phyloP scores from a whole-genome alignment of 1,140 invertebrate species.

The Drosophila repletoides region DNA sequence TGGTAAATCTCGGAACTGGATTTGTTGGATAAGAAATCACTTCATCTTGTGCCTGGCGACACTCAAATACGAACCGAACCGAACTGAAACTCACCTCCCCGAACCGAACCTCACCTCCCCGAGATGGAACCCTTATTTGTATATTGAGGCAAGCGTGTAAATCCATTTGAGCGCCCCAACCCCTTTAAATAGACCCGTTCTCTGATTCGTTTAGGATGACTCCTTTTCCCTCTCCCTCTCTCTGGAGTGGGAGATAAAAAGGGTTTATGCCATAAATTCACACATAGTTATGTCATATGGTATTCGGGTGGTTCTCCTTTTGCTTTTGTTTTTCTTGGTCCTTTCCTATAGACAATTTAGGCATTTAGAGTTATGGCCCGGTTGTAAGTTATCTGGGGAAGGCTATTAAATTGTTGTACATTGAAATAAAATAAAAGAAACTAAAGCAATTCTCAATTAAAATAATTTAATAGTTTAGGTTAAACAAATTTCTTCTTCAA shows the following conservation, averaged over 20 bases:
- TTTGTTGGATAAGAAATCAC: conserved; percentile 78
- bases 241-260: conserved; percentile 41
- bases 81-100: not conserved
- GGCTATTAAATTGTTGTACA: conserved; percentile 8
- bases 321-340: conserved; percentile 12
- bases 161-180: conserved; percentile 54
- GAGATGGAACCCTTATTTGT: conserved; percentile 72
- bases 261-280: conserved; percentile 77
- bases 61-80: conserved; percentile 37
- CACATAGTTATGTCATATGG: conserved; percentile 77
- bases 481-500: too few species aligned
- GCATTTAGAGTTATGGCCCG: conserved; percentile 28
- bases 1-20: conserved; percentile 54
- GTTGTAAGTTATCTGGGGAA: conserved; percentile 38
- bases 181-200: conserved; percentile 16
- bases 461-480: too few species aligned
- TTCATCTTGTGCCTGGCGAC: conserved; percentile 66
- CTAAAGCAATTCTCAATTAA: too few species aligned
- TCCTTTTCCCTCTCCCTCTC: not conserved
- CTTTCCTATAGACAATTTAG: conserved; percentile 12
- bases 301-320: conserved; percentile 38
- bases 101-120: not conserved
- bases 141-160: conserved; percentile 78
- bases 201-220: conserved; percentile 61
- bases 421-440: not conserved